Base-by-base conservation (phyloP, 2,888 invertebrate genomes). In the Bellardia bayeri region DNA sequence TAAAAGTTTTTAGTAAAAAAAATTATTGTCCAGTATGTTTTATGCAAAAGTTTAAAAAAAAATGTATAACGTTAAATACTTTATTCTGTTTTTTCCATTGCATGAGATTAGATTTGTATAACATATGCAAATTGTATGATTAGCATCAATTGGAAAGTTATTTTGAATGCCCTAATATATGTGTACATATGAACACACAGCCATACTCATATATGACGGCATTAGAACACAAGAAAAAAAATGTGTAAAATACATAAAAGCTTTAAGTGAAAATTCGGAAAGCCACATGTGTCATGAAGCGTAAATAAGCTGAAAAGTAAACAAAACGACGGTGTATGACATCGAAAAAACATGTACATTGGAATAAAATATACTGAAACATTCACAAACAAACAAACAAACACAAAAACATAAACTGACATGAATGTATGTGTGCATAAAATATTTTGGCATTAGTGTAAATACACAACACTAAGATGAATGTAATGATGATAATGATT, bases 231-330 rank as follows among this genome's bases (percentile, higher is more conserved):
- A 14, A 16, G 69, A 13, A 78, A 37, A 7, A 61, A 76, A 76
- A 45, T 45, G 8, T 8, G 16, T 33, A n/a, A 68, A 58, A 9
- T 13, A 30, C 23, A 49, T 11, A 14, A 61, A 80, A 69, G 33
- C 51, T 33, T 69, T 51, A 42, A 63, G 23, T 64, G 13, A 40
- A 78, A 56, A 64, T 63, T 45, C 30, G 30, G 33, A 61, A 64
- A 58, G 51, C 49, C 80, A 66, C 85, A 85, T 85, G 80, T 85
- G 85, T 74, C 75, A 63, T 75, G 68, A 68, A 51, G 68, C 74
- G 40, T 63, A 79, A 45, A 71, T 85, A 85, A 85, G 74, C 74
- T 66, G 68, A 74, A 80, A 75, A 80, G 80, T 68, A 80, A 85
- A 85, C 80, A 63, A 61, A 75, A 61, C 68, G 61, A 63, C 58